A percentile compares a stretch with the other conserved stretches of the same genome.
Evolutionary conservation across 2,113 vertebrate species (phyloP).

Genomic region (Sapayoa aenigma): DNA sequence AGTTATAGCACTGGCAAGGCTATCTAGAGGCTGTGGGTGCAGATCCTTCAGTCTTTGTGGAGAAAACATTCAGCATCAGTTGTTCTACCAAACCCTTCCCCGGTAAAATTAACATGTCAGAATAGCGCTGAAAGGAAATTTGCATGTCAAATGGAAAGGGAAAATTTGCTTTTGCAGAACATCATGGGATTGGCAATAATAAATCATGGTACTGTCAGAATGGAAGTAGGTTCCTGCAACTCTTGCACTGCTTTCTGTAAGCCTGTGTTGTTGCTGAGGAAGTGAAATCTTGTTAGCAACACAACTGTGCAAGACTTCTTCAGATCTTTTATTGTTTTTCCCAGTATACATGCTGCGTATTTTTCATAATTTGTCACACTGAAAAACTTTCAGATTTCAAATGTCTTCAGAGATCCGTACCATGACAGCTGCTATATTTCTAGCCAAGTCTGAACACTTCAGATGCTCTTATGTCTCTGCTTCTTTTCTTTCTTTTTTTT

Average conservation of each 20-base stretch:
- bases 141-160: background rate
- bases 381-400: background rate
- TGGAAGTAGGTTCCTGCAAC: background rate
- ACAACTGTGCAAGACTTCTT: background rate
- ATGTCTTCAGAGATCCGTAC: accelerated
- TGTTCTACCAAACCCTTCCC: background rate
- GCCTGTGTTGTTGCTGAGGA: background rate
- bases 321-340: background rate
- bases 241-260: background rate
- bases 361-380: background rate
- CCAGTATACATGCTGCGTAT: background rate
- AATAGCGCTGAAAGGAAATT: background rate
- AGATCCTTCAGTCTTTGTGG: background rate
- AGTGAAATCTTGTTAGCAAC: background rate
- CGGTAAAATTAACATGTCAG: background rate
- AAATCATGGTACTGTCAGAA: background rate
- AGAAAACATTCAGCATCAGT: background rate
- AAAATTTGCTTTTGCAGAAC: slow-evolving; percentile 6
- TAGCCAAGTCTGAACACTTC: background rate
- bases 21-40: background rate
- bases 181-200: background rate
- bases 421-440: background rate
- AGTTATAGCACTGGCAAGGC: background rate
- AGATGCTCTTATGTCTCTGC: background rate
- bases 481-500: background rate